These are phyloP conservation scores for Vannuccia rotundouncinata DNA, from an alignment of 2,888 invertebrate species.

Conservation along the genomic window DNA sequence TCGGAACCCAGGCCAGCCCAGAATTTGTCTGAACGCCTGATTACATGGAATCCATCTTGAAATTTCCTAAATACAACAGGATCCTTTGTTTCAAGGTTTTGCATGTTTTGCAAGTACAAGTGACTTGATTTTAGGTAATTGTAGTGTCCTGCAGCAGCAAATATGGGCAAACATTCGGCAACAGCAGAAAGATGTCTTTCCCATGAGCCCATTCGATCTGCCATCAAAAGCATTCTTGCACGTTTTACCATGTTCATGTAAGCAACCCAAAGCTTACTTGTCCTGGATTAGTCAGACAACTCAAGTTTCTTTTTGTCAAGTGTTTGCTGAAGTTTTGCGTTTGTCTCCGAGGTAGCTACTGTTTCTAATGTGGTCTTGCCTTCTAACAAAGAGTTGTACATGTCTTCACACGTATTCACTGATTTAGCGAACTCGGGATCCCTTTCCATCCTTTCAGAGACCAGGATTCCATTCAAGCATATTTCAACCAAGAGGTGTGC, in stretches of 20 bases:
- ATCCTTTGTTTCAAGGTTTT: conserved; percentile 31
- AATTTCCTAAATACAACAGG: conserved; percentile 37
- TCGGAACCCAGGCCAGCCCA: conserved; percentile 41
- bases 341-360: conserved; percentile 25
- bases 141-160: conserved; percentile 39
- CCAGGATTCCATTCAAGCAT: conserved; percentile 37
- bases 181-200: conserved; percentile 36
- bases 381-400: conserved; percentile 30
- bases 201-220: conserved; percentile 40
- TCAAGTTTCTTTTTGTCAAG: conserved; percentile 37
- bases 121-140: conserved; percentile 41
- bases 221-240: conserved; percentile 37
- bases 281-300: conserved; percentile 30
- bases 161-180: conserved; percentile 38
- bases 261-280: conserved; percentile 39
- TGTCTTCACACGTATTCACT: conserved; percentile 32
- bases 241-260: conserved; percentile 39
- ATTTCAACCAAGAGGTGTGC: conserved; percentile 38
- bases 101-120: conserved; percentile 39
- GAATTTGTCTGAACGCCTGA: conserved; percentile 38
- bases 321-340: not conserved
- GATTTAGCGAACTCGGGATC: conserved; percentile 27
- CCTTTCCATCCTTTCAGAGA: conserved; percentile 33
- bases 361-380: conserved; percentile 32
- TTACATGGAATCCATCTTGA: conserved; percentile 37